Percentiles rank a stretch among this genome's conserved stretches.
Evolutionary conservation across 92 coral and sea anemone genomes (phyloP).

Genomic region (Zoanthus solanderi): DNA sequence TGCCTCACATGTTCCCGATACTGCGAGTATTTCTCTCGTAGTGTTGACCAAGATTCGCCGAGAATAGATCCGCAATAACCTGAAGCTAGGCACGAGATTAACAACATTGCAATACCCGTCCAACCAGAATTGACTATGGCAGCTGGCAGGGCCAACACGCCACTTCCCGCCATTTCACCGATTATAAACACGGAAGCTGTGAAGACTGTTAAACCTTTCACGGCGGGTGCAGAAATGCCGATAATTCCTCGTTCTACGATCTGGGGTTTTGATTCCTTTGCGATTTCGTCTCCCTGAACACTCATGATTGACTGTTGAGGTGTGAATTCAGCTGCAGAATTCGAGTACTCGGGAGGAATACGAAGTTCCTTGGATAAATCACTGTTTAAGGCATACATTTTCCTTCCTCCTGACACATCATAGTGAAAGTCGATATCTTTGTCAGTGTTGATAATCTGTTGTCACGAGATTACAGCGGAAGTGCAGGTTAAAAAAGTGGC

Average conservation of each 20-base stretch:
- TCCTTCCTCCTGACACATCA: background rate
- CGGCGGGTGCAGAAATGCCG: background rate
- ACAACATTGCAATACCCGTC: slow-evolving; percentile 77
- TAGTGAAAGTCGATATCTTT: background rate
- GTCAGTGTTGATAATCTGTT: background rate
- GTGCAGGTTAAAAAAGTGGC: background rate
- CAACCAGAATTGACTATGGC: slow-evolving; percentile 87
- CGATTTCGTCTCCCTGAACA: background rate
- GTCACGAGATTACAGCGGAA: background rate
- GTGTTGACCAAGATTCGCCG: slow-evolving; percentile 81
- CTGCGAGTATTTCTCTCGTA: slow-evolving; percentile 74
- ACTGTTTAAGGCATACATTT: background rate
- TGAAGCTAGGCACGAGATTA: slow-evolving; percentile 79
- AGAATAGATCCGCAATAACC: slow-evolving; percentile 91
- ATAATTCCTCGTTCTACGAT: slow-evolving; percentile 19
- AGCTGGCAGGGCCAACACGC: slow-evolving; percentile 90
- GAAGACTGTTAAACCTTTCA: slow-evolving; percentile 82
- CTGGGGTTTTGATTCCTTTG: slow-evolving; percentile 10
- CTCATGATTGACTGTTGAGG: slow-evolving; percentile 3
- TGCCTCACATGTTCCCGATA: slow-evolving; percentile 88
- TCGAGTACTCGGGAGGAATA: background rate
- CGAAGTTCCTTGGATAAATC: slow-evolving; percentile 21
- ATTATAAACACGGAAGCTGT: slow-evolving; percentile 93
- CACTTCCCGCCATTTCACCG: slow-evolving; percentile 99
- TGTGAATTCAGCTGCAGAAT: background rate